A percentile compares a stretch with the other conserved stretches of the same genome.
These are phyloP conservation scores for Hypsibius dujardini DNA, from an alignment of 1,140 invertebrate genomes.

Conservation along the genomic window DNA sequence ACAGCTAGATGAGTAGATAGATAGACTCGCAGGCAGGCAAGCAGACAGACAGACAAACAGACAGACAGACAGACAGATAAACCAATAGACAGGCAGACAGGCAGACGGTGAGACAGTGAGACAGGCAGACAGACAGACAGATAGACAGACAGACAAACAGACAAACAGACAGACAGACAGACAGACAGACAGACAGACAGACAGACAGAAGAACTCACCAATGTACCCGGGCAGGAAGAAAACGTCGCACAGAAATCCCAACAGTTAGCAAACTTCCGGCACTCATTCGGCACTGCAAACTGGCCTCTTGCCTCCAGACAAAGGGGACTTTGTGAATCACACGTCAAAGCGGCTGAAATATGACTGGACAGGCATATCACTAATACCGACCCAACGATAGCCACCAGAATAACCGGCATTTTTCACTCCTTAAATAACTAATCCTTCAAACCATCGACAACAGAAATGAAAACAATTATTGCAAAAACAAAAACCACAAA, in stretches of 20 bases:
- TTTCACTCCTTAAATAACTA: background rate
- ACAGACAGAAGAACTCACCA: background rate
- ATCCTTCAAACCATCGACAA: background rate
- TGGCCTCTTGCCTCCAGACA: slow-evolving; percentile 10
- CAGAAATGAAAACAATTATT: background rate
- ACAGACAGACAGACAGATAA: too few relatives aligned
- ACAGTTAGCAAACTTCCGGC: slow-evolving; percentile 15
- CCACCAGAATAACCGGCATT: background rate
- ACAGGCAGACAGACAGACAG: too few relatives aligned
- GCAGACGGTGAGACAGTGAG: too few relatives aligned
- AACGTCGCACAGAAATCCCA: slow-evolving; percentile 12
- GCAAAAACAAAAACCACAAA: too few relatives aligned
- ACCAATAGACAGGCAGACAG: too few relatives aligned
- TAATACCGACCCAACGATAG: background rate
- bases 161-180: too few relatives aligned
- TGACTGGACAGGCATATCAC: too few relatives aligned
- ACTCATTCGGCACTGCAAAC: slow-evolving; percentile 13
- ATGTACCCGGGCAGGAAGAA: slow-evolving; percentile 6
- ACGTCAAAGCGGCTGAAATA: background rate
- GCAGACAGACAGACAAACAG: too few relatives aligned
- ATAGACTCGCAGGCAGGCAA: too few relatives aligned
- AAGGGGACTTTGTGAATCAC: background rate
- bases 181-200: too few relatives aligned
- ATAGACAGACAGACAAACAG: too few relatives aligned
- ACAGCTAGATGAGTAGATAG: too few relatives aligned